Evolutionary conservation across 2,888 invertebrate genomes (phyloP).

Genomic region (Lasioglossum morio): DNA sequence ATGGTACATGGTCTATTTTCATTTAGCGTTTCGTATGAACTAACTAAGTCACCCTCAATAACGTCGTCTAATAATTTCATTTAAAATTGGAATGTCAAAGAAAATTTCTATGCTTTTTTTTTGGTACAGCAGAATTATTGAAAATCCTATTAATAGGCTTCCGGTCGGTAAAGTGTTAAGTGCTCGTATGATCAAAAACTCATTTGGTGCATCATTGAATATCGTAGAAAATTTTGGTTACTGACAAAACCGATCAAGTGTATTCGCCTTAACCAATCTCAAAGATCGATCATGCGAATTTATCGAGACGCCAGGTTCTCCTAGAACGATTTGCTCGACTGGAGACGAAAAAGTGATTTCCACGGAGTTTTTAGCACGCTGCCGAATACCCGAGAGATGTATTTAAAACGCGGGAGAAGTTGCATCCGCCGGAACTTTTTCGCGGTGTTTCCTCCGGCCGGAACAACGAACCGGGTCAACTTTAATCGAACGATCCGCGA

Average conservation of each 20-base stretch:
- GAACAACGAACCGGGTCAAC: constrained; percentile 21
- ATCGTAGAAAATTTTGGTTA: not conserved
- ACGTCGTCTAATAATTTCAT: no score
- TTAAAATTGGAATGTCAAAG: no score
- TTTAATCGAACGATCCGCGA: constrained; percentile 38
- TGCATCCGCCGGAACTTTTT: constrained; percentile 28
- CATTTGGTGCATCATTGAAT: not conserved
- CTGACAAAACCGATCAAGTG: not conserved
- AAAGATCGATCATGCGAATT: not conserved
- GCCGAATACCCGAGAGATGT: constrained; percentile 6
- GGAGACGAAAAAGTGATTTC: not conserved
- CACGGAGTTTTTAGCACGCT: not conserved
- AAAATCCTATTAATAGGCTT: no score
- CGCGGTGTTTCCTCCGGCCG: constrained; percentile 8
- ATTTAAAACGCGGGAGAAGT: constrained; percentile 1
- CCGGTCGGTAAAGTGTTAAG: no score
- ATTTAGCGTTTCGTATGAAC: no score
- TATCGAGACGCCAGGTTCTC: not conserved
- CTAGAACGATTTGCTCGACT: not conserved
- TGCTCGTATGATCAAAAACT: not conserved
- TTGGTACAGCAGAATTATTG: no score
- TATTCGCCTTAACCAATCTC: not conserved
- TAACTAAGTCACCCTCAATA: no score
- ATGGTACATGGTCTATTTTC: no score
- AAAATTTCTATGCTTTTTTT: no score